Evolutionary conservation across 1,140 invertebrate genomes (phyloP).

Genomic region (Ectropis grisescens): DNA sequence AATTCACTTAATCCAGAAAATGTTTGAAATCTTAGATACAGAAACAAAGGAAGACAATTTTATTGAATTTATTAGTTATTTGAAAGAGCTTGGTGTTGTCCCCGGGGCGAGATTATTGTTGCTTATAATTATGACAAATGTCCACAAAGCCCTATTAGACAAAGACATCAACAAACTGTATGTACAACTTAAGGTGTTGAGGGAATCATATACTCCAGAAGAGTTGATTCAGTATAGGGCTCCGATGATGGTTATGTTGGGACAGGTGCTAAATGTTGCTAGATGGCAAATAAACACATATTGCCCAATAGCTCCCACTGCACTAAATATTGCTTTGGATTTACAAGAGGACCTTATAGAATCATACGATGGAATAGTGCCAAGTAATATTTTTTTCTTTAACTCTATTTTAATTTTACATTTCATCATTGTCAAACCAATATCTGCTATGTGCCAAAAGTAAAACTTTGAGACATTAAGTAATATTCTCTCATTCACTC

Average conservation of each 20-base stretch:
- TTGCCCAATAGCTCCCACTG: conserved; percentile 17
- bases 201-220: conserved; percentile 20
- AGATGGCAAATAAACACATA: conserved; percentile 48
- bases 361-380: conserved; percentile 26
- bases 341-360: conserved; percentile 28
- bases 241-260: conserved; percentile 47
- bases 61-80: conserved; percentile 29
- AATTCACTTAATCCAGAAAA: conserved; percentile 23
- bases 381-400: conserved; percentile 24
- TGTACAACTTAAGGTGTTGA: conserved; percentile 32
- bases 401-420: neutral
- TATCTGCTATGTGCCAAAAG: too few species aligned
- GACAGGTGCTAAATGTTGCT: conserved; percentile 34
- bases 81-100: conserved; percentile 30
- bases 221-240: conserved; percentile 41
- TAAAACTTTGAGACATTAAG: too few species aligned
- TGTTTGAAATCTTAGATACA: conserved; percentile 21
- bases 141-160: conserved; percentile 34
- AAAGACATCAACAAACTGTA: conserved; percentile 28
- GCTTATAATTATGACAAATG: conserved; percentile 46
- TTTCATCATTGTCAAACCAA: too few species aligned
- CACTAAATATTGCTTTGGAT: conserved; percentile 28
- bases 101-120: conserved; percentile 33
- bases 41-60: conserved; percentile 30
- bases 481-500: too few species aligned